Base-by-base conservation (phyloP, 2,888 invertebrate genomes). In the Ramazzottius varieornatus region DNA sequence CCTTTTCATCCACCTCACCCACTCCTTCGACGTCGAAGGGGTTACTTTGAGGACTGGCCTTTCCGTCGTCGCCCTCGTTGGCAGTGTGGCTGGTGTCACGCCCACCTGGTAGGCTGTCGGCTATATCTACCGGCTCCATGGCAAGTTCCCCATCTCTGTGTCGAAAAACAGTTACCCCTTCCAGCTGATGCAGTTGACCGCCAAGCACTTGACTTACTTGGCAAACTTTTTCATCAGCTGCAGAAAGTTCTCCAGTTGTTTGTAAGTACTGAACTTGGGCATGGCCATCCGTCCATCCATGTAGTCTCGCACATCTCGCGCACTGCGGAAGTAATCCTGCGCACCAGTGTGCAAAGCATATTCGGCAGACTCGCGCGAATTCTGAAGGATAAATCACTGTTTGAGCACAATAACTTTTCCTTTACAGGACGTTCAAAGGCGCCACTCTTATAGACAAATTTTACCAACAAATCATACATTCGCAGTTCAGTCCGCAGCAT, bases 401-500 rank as follows among this genome's bases (percentile, higher is more conserved):
- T 40, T 40, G 40, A 40, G 20, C 20, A 40, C 40, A 13, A 20
- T 40, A 40, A 13, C 20, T 40, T 40, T 20, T 8, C 40, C 8
- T 40, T 40, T 40, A 13, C 40, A 20, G 40, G 40, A 13, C 40
- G 40, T 20, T 40, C 40, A 40, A 40, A 20, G 40, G 40, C 40
- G 20, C 40, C 8, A n/a, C n/a, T n/a, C n/a, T n/a, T n/a, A n/a
- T n/a, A n/a, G n/a, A n/a, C n/a, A 13, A 54, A 4, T 29, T 54
- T 54, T 54, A 54, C 54, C 54, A 54, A 54, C 54, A 54, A 29
- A 24, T 54, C 54, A 29, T 54, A 54, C 54, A 54, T 54, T 54
- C 54, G 54, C 54, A 54, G 54, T 29, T 54, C 54, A 8, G 29
- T 54, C 29, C 24, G 8, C 54, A 54, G 54, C 54, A 54, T 29